phyloP scores from a whole-genome alignment of 2,113 vertebrate genomes.

The Tenrec ecaudatus region DNA sequence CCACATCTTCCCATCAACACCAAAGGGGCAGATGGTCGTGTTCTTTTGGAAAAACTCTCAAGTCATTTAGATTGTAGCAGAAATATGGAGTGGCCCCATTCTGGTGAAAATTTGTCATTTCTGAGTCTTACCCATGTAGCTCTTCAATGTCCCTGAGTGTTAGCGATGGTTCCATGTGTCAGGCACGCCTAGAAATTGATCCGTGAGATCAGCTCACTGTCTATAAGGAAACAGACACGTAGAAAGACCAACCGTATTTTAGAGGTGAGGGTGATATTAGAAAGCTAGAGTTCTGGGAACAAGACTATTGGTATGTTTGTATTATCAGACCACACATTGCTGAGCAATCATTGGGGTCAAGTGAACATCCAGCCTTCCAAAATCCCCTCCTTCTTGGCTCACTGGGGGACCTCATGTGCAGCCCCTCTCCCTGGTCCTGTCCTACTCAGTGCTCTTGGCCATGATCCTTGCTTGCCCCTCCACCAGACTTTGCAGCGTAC shows the following conservation, averaged over 20 bases:
- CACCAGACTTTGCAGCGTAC: accelerated
- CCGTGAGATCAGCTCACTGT: not conserved
- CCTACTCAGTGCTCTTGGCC: not conserved
- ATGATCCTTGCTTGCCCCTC: accelerated
- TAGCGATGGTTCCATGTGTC: not conserved
- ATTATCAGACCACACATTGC: accelerated
- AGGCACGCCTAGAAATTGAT: not conserved
- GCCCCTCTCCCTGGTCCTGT: not conserved
- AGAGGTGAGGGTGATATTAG: not conserved
- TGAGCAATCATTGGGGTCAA: not conserved
- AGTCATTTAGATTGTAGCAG: not conserved
- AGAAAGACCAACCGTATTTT: no score
- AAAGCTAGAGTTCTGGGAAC: not conserved
- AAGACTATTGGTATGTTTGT: accelerated
- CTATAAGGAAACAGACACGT: not conserved
- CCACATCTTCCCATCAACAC: no score
- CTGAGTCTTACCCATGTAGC: not conserved
- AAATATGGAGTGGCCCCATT: not conserved
- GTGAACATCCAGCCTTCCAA: not conserved
- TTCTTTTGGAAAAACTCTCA: accelerated
- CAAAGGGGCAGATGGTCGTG: accelerated
- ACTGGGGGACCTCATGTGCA: no score
- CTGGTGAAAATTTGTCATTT: no score
- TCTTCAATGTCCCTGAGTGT: not conserved
- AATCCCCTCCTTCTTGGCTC: not conserved